Base-by-base conservation (phyloP, 2,797 vertebrate genomes). In the Pseudochirops cupreus region DNA sequence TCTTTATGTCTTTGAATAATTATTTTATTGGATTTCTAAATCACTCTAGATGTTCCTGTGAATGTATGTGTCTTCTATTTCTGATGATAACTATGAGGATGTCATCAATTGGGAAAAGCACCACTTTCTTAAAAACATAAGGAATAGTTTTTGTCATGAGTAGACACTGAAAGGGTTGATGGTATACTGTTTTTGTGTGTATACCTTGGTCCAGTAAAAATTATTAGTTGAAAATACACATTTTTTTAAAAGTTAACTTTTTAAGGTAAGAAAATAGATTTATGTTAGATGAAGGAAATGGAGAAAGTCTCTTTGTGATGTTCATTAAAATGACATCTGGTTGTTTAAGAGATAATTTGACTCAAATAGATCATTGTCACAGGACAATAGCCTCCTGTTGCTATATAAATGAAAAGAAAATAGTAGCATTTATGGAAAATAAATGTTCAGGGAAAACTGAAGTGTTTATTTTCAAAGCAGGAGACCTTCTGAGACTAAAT, bases 261-360 rank as follows among this genome's bases (percentile, higher is more conserved):
- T 91, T n/a, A 1, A 94, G 5, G 93, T 92, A 3, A 92, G 2
- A 53, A 93, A 59, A 91, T 12, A 57, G 87, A 28, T 82, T 54
- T 74, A 90, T 14, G 55, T 94, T 90, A 90, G 3, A 1, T 56
- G 54, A 93, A 89, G 56, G 55, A 33, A 24, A 92, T 5, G 59
- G 33, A 5, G 67, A 10, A 1, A 57, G 29, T 55, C 1, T 53
- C 18, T 94, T 96, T 94, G 12, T 0, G 93, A 13, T 87, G 12
- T 31, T 94, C 50, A 67, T 89, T 57, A 46, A 96, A 97, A 59
- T 91, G 82, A 50, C 5, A 92, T 29, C 31, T 62, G 29, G n/a
- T 96, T 93, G 55, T 92, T 96, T 92, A 94, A 93, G 31, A 93
- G 46, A 95, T 92, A 9, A 92, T 39, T 2, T 7, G 54, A 58